Percentiles rank a stretch among this genome's conserved stretches.
Conservation (phyloP, 2,888 invertebrate species). For the Dioctria linearis region DNA sequence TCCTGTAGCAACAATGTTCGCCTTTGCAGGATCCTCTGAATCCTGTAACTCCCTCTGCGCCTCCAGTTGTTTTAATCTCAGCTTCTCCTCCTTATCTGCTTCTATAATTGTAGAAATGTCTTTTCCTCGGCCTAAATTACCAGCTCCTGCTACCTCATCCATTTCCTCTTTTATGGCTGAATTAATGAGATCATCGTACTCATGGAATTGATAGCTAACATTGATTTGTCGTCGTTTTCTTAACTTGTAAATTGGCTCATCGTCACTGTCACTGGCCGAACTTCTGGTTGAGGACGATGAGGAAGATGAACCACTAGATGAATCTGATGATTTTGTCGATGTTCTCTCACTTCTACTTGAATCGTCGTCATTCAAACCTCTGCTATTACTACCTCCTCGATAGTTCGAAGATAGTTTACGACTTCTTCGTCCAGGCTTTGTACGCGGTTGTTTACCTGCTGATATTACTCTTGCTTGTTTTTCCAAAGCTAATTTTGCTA, state of each 20-base stretch:
- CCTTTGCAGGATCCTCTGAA: neutral
- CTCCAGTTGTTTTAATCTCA: constrained; percentile 62
- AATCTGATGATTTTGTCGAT: constrained; percentile 57
- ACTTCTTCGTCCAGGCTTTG: constrained; percentile 57
- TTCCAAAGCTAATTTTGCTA: constrained; percentile 61
- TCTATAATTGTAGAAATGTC: constrained; percentile 93
- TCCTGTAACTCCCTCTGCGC: constrained; percentile 57
- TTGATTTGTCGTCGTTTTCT: constrained; percentile 85
- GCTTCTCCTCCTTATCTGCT: constrained; percentile 80
- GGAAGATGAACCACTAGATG: constrained; percentile 61
- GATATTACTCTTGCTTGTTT: constrained; percentile 69
- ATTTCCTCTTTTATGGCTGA: constrained; percentile 90
- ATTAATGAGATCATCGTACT: constrained; percentile 96
- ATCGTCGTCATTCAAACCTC: constrained; percentile 54
- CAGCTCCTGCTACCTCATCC: constrained; percentile 82
- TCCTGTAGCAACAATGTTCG: neutral
- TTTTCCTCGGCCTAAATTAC: constrained; percentile 89
- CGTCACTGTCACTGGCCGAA: constrained; percentile 71
- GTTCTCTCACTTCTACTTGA: constrained; percentile 60
- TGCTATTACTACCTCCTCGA: neutral
- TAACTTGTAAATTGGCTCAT: constrained; percentile 87
- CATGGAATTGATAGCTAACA: constrained; percentile 89
- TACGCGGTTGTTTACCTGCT: constrained; percentile 62
- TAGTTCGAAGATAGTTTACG: constrained; percentile 38
- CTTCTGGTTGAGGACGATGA: constrained; percentile 61